Percentiles rank a stretch among this genome's conserved stretches.
phyloP scores from a whole-genome alignment of 2,113 vertebrate genomes.

The Lophura nycthemera region DNA sequence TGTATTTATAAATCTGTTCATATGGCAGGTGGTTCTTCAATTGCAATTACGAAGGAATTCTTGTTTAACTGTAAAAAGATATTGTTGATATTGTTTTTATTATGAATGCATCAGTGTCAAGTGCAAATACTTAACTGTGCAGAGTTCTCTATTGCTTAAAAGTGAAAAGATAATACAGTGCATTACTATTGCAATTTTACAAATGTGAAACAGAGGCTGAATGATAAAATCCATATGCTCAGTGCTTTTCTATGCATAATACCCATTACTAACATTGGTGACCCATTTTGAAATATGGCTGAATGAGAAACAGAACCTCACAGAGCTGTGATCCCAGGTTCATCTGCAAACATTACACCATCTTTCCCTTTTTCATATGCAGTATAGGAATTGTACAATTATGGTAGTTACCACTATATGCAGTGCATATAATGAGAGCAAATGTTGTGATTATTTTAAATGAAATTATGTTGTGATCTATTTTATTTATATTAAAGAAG shows the following conservation, averaged over 20 bases:
- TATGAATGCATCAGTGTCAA: fast-evolving
- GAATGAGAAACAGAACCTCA: not conserved
- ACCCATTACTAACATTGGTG: not conserved
- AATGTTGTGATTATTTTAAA: not conserved
- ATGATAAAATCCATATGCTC: not conserved
- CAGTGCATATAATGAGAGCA: fast-evolving
- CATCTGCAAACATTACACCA: fast-evolving
- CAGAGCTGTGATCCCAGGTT: not conserved
- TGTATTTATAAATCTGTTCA: not conserved
- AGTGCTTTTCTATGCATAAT: not conserved
- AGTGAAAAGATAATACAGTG: not conserved
- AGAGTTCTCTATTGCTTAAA: not conserved
- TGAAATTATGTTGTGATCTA: not conserved
- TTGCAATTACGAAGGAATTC: not conserved
- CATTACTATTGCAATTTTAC: not conserved
- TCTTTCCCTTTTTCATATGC: not conserved
- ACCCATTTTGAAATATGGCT: not conserved
- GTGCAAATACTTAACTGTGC: not conserved
- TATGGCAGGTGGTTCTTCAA: not conserved
- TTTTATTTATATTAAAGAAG: not conserved
- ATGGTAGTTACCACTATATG: not conserved
- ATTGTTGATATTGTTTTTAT: not conserved
- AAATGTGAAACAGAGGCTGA: not conserved
- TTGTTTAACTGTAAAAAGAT: not conserved
- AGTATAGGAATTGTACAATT: not conserved